Evolutionary conservation across 2,888 invertebrate genomes (phyloP).

Genomic region (Cephalotes varians): DNA sequence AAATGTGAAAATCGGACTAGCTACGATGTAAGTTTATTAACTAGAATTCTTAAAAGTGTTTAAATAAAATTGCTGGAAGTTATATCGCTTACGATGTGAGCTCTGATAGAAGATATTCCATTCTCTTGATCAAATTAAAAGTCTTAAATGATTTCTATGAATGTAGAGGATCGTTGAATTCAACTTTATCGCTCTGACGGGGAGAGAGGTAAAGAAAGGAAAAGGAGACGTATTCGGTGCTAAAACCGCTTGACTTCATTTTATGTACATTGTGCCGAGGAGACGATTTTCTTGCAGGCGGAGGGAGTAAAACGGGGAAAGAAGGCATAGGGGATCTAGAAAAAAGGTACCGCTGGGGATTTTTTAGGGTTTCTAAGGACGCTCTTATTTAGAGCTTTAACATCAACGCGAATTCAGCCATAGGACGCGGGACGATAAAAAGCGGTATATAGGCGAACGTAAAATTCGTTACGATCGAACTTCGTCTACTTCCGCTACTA

Average conservation of each 20-base stretch:
- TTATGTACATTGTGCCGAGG: constrained; percentile 68
- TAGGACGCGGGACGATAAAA: constrained; percentile 81
- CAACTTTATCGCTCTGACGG: constrained; percentile 11
- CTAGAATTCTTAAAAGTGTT: neutral
- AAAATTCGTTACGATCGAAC: constrained; percentile 77
- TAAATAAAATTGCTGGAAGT: neutral
- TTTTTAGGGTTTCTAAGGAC: constrained; percentile 78
- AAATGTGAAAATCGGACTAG: neutral
- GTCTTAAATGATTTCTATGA: constrained; percentile 12
- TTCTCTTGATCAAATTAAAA: constrained; percentile 21
- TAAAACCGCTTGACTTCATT: constrained; percentile 74
- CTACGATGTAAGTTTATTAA: neutral
- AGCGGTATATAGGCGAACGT: constrained; percentile 78
- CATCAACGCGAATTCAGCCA: constrained; percentile 76
- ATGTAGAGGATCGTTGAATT: constrained; percentile 18
- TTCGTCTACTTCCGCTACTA: constrained; percentile 65
- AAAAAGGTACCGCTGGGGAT: constrained; percentile 76
- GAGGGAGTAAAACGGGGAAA: constrained; percentile 36
- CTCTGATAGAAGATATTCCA: neutral
- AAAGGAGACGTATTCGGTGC: constrained; percentile 34
- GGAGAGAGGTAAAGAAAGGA: neutral
- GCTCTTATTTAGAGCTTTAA: constrained; percentile 81
- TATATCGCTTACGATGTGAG: neutral
- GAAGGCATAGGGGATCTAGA: constrained; percentile 53
- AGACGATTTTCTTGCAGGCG: constrained; percentile 49